Conservation (phyloP, 2,797 vertebrate genomes). For the Enteromius radiatus region DNA sequence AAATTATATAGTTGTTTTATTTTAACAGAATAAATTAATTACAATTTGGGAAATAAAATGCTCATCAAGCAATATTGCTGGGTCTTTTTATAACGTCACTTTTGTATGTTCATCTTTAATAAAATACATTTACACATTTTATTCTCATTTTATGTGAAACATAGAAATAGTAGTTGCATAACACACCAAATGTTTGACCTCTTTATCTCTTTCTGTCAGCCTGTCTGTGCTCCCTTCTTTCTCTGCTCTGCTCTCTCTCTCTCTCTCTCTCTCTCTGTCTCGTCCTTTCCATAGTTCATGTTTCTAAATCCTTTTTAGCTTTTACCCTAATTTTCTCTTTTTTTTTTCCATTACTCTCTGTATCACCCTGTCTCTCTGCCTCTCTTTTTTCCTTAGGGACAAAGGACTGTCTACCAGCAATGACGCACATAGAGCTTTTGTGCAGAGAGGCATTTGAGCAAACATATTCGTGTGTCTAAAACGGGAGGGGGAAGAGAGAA, state of each 20-base stretch:
- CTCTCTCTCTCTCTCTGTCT: neutral
- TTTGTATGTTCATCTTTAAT: neutral
- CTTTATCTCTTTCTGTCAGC: constrained; percentile 22
- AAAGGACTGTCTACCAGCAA: constrained; percentile 46
- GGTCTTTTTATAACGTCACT: neutral
- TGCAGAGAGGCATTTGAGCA: constrained; percentile 50
- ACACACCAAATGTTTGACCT: constrained; percentile 23
- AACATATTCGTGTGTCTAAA: constrained; percentile 50
- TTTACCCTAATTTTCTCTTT: constrained; percentile 24
- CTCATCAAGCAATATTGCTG: neutral
- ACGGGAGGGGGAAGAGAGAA: neutral
- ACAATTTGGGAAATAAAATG: neutral
- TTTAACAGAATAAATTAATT: neutral
- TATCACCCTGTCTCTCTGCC: constrained; percentile 13
- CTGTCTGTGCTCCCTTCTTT: constrained; percentile 2
- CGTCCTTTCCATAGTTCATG: neutral
- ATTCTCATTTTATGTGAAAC: constrained; percentile 7
- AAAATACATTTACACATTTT: neutral
- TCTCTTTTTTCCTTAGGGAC: constrained; percentile 48
- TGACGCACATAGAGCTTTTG: constrained; percentile 59
- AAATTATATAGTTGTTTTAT: neutral
- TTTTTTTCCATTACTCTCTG: neutral
- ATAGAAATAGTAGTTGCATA: constrained; percentile 31
- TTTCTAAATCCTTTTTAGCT: constrained; percentile 21
- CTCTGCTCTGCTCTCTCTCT: neutral